Evolutionary conservation across 2,888 invertebrate genomes (phyloP).

Genomic region (Salpingus planirostris): DNA sequence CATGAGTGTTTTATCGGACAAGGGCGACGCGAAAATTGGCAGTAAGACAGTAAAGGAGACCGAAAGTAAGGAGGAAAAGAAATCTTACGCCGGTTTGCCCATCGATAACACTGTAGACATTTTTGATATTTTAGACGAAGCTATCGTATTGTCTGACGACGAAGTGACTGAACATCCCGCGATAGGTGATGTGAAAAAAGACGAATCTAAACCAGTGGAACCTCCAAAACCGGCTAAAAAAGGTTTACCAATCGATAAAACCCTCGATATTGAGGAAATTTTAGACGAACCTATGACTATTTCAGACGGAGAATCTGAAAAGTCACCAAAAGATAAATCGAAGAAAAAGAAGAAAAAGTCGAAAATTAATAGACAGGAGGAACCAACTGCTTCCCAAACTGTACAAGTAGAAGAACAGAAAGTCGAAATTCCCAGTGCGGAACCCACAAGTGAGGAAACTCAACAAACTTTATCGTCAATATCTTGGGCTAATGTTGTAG

Average conservation of each 20-base stretch:
- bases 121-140: neutral
- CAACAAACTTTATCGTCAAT: too few relatives aligned
- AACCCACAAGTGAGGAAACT: too few relatives aligned
- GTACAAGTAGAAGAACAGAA: too few relatives aligned
- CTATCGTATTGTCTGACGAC: neutral
- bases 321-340: conserved; percentile 6
- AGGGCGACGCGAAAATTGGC: conserved; percentile 9
- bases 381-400: too few relatives aligned
- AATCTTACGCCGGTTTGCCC: neutral
- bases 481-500: conserved; percentile 9
- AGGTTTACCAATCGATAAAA: conserved; percentile 27
- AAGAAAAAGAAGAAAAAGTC: conserved; percentile 13
- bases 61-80: conserved; percentile 1
- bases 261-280: too few relatives aligned
- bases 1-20: conserved; percentile 30
- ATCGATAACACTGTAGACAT: neutral
- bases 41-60: conserved; percentile 1
- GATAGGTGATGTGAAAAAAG: too few relatives aligned
- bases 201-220: too few relatives aligned
- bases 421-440: too few relatives aligned
- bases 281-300: conserved; percentile 13
- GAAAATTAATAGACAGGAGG: conserved; percentile 4
- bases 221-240: conserved; percentile 1
- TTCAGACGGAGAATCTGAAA: conserved; percentile 15
- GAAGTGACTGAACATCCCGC: conserved; percentile 1